Evolutionary conservation across 37 sponge, comb jelly and placozoan genomes (phyloP), one percentile per base, ranked within the genome.

Genomic region (Beroe ovata): DNA sequence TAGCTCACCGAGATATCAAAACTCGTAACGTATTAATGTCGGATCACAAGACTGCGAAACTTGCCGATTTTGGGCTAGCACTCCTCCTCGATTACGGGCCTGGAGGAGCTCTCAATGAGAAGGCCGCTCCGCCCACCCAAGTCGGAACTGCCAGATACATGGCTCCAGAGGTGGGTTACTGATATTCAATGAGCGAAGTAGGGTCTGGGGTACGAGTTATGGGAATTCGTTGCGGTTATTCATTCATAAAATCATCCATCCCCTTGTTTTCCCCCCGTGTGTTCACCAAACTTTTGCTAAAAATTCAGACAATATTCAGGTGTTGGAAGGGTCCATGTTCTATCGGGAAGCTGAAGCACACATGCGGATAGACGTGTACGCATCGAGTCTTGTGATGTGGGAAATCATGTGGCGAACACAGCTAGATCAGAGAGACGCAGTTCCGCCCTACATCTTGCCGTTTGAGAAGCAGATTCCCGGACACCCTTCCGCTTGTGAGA

Each of bases 141-240:
- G 84, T 77, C 1, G 84, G 84, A 39, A 77, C 84, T 77, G 84
- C 84, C 38, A 39, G 84, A 77, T 77, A 77, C 84, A 77, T 77
- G 84, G 84, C 84, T 8, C 84, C 84, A 1, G 84, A 77, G 84
- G 84, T 77, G 18, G 28, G 42, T 29, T 20, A 39, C 54, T 47
- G 54, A n/a, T n/a, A n/a, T n/a, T n/a, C n/a, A n/a, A n/a, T n/a
- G n/a, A n/a, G n/a, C n/a, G n/a, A n/a, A n/a, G n/a, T n/a, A n/a
- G n/a, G n/a, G n/a, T n/a, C n/a, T n/a, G n/a, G n/a, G n/a, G n/a
- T n/a, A n/a, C n/a, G n/a, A n/a, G n/a, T n/a, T n/a, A n/a, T n/a
- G n/a, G n/a, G n/a, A n/a, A n/a, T n/a, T n/a, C n/a, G n/a, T n/a
- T n/a, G n/a, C n/a, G n/a, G n/a, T n/a, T n/a, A n/a, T n/a, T n/a